These are phyloP conservation scores for Margaritifera margaritifera DNA, from an alignment of 2,888 invertebrate species.

Conservation along the genomic window DNA sequence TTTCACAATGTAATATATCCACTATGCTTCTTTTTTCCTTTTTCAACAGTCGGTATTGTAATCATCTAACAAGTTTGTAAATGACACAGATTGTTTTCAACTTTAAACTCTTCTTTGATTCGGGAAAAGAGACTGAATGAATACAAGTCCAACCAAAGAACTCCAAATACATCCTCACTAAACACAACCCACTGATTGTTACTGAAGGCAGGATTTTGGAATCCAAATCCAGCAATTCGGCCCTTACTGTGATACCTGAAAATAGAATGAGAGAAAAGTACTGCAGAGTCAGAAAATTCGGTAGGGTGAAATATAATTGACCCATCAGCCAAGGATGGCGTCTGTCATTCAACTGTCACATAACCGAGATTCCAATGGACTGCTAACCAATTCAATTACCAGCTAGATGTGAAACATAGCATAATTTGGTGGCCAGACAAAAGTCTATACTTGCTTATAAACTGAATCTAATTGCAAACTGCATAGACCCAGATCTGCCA, in stretches of 20 bases:
- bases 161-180: slow-evolving; percentile 64
- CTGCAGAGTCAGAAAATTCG: neutral
- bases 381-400: neutral
- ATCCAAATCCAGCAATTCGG: slow-evolving; percentile 65
- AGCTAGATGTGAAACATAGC: too few relatives aligned
- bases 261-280: slow-evolving; percentile 6
- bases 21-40: too few relatives aligned
- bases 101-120: slow-evolving; percentile 31
- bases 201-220: slow-evolving; percentile 54
- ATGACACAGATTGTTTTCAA: neutral
- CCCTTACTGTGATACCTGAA: slow-evolving; percentile 64
- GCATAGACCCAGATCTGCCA: too few relatives aligned
- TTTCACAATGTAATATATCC: too few relatives aligned
- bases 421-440: too few relatives aligned
- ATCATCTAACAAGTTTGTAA: too few relatives aligned
- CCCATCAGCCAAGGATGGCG: too few relatives aligned
- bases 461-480: too few relatives aligned
- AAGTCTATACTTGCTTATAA: too few relatives aligned
- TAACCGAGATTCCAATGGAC: neutral
- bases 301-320: neutral
- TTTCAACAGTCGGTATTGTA: too few relatives aligned
- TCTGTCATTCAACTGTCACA: too few relatives aligned
- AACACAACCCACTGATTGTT: slow-evolving; percentile 66
- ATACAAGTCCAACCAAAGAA: slow-evolving; percentile 64
- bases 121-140: slow-evolving; percentile 61